phyloP scores from a whole-genome alignment of 2,888 invertebrate genomes.

The Kuschelorhynchus macadamiae region DNA sequence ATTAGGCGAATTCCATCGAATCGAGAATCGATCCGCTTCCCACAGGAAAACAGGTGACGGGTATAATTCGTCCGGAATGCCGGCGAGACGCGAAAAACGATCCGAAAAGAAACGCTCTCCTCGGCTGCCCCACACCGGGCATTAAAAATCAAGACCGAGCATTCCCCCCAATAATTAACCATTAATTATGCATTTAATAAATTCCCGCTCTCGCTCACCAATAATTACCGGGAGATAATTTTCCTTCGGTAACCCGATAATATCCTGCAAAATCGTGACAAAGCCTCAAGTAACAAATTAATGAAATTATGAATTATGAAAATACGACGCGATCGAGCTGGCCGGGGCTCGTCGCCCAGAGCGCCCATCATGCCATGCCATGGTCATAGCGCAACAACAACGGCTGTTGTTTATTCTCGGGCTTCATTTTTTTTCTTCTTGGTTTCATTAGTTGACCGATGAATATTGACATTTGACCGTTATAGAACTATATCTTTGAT shows the following conservation, averaged over 20 bases:
- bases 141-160: slow-evolving; percentile 25
- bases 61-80: too few species aligned
- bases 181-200: slow-evolving; percentile 69
- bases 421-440: slow-evolving; percentile 24
- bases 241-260: slow-evolving; percentile 67
- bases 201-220: slow-evolving; percentile 63
- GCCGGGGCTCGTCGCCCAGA: slow-evolving; percentile 43
- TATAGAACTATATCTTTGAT: neutral
- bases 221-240: slow-evolving; percentile 64
- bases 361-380: slow-evolving; percentile 43
- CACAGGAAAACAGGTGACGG: too few species aligned
- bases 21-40: too few species aligned
- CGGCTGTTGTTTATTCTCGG: slow-evolving; percentile 37
- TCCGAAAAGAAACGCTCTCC: neutral
- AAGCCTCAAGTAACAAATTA: slow-evolving; percentile 71
- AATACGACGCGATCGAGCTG: slow-evolving; percentile 66
- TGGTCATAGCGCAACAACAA: slow-evolving; percentile 33
- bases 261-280: slow-evolving; percentile 71
- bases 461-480: slow-evolving; percentile 40
- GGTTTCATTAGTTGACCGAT: slow-evolving; percentile 15
- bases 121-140: slow-evolving; percentile 15
- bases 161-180: slow-evolving; percentile 63
- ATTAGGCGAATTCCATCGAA: too few species aligned
- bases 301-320: slow-evolving; percentile 72
- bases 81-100: too few species aligned